phyloP scores from a whole-genome alignment of 2,797 vertebrate genomes.

The Eurystomus glaucurus region DNA sequence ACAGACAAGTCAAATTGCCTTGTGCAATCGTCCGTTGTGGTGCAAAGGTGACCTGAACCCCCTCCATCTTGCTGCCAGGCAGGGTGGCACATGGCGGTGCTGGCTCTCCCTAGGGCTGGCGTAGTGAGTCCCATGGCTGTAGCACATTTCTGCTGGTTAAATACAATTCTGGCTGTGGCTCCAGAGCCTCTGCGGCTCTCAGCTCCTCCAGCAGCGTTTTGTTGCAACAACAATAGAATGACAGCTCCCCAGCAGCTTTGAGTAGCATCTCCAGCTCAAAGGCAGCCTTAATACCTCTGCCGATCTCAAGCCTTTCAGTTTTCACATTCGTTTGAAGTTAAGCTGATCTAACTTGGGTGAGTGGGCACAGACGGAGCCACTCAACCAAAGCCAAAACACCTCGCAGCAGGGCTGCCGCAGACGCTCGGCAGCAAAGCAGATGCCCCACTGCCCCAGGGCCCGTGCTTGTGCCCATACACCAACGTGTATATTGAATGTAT shows the following conservation, averaged over 20 bases:
- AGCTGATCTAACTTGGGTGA: slow-evolving; percentile 49
- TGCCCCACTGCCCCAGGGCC: rapidly evolving
- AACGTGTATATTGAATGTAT: rapidly evolving
- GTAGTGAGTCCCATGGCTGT: rapidly evolving
- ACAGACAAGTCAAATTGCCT: background rate
- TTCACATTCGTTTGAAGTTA: slow-evolving; percentile 54
- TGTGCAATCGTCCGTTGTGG: background rate
- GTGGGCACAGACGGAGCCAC: background rate
- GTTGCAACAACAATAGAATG: slow-evolving; percentile 35
- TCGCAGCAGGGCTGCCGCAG: background rate
- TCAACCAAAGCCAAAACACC: background rate
- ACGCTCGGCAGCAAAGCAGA: rapidly evolving
- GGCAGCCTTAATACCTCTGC: slow-evolving; percentile 10
- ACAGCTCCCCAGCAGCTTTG: background rate
- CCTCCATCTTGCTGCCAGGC: background rate
- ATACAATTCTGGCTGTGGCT: background rate
- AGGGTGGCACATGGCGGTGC: rapidly evolving
- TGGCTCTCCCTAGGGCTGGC: background rate
- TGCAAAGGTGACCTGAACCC: background rate
- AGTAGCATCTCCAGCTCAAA: slow-evolving; percentile 51
- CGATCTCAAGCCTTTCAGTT: background rate
- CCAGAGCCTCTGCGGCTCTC: background rate
- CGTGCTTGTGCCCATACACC: rapidly evolving
- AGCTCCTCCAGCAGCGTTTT: background rate
- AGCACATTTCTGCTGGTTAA: background rate